Conservation (phyloP, 2,888 invertebrate genomes). For the Hirtodrosophila duncani region DNA sequence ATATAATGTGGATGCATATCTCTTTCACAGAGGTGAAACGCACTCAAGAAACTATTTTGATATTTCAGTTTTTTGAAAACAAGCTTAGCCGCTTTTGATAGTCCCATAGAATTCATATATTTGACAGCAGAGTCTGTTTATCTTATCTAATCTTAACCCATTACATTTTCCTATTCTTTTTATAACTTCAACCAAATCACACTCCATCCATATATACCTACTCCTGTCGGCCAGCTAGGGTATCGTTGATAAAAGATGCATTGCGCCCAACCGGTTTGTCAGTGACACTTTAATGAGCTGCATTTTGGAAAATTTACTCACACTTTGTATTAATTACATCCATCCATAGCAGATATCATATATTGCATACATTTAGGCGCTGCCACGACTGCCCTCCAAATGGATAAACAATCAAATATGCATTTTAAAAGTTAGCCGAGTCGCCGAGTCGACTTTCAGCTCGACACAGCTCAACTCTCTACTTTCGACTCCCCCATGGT, state of each 20-base stretch:
- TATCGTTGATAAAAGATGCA: constrained; percentile 48
- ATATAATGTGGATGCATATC: too few species aligned
- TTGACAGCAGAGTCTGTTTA: too few species aligned
- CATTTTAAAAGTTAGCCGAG: constrained; percentile 62
- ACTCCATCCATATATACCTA: too few species aligned
- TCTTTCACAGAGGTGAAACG: too few species aligned
- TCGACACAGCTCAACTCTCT: constrained; percentile 5
- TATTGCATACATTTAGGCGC: constrained; percentile 47
- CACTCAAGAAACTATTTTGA: too few species aligned
- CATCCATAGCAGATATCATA: background rate
- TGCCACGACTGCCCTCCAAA: constrained; percentile 10
- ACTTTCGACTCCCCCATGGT: constrained; percentile 56
- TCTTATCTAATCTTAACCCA: too few species aligned
- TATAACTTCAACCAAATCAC: too few species aligned
- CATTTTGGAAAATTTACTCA: constrained; percentile 24
- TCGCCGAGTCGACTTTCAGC: constrained; percentile 26
- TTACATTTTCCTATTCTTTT: too few species aligned
- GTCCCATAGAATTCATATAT: too few species aligned
- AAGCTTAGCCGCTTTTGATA: too few species aligned
- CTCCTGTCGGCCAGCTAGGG: too few species aligned
- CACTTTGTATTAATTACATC: constrained; percentile 39
- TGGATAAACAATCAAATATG: constrained; percentile 64
- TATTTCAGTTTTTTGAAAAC: too few species aligned
- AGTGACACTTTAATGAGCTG: constrained; percentile 51
- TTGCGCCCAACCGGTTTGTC: constrained; percentile 21